Base-by-base conservation (phyloP, 1,140 invertebrate species). In the Drosophila cardini region DNA sequence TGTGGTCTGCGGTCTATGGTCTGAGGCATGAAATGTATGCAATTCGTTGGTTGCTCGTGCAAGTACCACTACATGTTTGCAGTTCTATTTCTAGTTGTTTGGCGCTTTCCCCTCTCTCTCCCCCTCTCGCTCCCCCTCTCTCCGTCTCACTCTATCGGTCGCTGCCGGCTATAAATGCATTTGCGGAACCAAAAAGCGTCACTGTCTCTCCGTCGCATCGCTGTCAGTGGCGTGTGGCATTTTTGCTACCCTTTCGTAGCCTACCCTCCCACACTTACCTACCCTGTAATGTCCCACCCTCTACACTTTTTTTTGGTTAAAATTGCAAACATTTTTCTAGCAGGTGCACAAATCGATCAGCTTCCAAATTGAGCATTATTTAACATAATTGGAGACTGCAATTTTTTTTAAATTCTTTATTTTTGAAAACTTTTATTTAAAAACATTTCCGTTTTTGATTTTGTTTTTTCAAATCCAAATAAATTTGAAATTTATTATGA, bases 61-160 rank as follows among this genome's bases (percentile, higher is more conserved):
- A 40, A 16, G 18, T 10, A 56, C 76, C 60, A 72, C 70, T 53
- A 72, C 62, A 65, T 78, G 70, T 80, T 26, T 75, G 65, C 65
- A 82, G 60, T 80, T 86, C 83, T 86, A 86, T 86, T 87, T 83
- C 72, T 89, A 79, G 76, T 76, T 82, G 80, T 76, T 87, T 83
- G 83, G 78, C 83, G 76, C 82, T 82, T 78, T 77, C 69, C 34
- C 15, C 10, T 18, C 0, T 3, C 2, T 11, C 9, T 6, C 15
- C 18, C 46, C 18, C 9, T 32, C 36, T 8, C 18, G 18, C 4
- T 42, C 46, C 62, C 68, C 63, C 50, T 34, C 45, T 32, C 48
- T 32, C 26, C 32, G 10, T 30, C 32, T 10, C 52, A 5, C 18
- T 4, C 52, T 16, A 6, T 36, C 34, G 18, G 5, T 30, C 40